A percentile compares a stretch with the other conserved stretches of the same genome.
Conservation (phyloP, 2,797 vertebrate genomes). For the Chiloscyllium punctatum region DNA sequence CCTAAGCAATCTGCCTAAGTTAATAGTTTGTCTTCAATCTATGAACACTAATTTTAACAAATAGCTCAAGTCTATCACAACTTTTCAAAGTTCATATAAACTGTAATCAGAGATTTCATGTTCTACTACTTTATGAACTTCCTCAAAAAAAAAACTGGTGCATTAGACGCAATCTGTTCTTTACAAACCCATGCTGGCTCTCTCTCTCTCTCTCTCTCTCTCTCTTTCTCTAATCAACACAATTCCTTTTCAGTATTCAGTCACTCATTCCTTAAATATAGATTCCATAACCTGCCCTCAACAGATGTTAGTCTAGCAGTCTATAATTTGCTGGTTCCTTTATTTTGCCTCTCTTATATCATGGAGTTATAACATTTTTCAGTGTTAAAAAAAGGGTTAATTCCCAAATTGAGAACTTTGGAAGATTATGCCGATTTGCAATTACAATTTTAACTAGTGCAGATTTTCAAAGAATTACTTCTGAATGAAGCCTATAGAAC, state of each 20-base stretch:
- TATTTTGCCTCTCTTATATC: neutral
- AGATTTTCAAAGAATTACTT: neutral
- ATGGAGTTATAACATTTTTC: neutral
- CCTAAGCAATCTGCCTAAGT: neutral
- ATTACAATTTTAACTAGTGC: neutral
- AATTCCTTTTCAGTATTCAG: neutral
- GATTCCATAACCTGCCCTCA: neutral
- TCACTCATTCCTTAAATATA: neutral
- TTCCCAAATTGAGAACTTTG: neutral
- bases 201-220: no score
- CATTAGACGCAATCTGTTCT: neutral
- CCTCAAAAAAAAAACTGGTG: neutral
- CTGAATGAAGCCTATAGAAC: neutral
- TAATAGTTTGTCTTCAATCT: neutral
- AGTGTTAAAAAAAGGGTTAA: neutral
- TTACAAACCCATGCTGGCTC: neutral
- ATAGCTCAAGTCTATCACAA: neutral
- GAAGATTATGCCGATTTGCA: neutral
- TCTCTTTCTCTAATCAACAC: neutral
- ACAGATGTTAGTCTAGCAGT: neutral
- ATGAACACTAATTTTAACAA: neutral
- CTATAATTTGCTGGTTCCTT: neutral
- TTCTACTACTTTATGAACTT: neutral
- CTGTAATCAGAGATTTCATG: neutral
- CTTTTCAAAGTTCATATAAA: neutral